Evolutionary conservation across 2,113 vertebrate species (phyloP).

Genomic region (Trogon melanurus): DNA sequence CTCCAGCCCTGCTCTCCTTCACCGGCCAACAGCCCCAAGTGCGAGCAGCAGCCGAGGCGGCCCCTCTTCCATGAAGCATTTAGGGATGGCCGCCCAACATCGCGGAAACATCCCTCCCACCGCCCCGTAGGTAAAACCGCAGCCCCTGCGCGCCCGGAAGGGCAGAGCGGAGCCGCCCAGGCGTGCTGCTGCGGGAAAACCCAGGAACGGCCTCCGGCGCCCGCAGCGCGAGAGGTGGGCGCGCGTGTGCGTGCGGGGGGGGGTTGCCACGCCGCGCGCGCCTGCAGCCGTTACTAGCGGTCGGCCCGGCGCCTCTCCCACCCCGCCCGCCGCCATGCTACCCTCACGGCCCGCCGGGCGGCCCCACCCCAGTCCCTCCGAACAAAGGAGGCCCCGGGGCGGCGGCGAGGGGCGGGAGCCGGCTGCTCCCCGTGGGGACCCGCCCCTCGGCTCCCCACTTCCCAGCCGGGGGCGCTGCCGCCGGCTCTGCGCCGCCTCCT

Average conservation of each 20-base stretch:
- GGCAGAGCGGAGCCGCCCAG: background rate
- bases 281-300: background rate
- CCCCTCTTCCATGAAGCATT: background rate
- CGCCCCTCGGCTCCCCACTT: background rate
- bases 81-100: rapidly evolving
- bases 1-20: background rate
- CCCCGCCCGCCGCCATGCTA: rapidly evolving
- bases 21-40: no score
- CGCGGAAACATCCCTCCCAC: no score
- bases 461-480: background rate
- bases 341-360: rapidly evolving
- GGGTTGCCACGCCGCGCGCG: background rate
- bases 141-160: no score
- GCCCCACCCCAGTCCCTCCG: background rate
- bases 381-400: conserved; percentile 2
- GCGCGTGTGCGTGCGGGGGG: background rate
- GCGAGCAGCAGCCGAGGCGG: background rate
- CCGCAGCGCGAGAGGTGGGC: background rate
- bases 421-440: background rate
- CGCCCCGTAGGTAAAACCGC: background rate
- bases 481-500: background rate
- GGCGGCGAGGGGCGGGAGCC: background rate
- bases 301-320: no score
- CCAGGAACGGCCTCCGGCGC: no score
- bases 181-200: no score